Percentiles rank a stretch among this genome's conserved stretches.
Conservation (phyloP, 2,113 vertebrate species). For the Solea solea region DNA sequence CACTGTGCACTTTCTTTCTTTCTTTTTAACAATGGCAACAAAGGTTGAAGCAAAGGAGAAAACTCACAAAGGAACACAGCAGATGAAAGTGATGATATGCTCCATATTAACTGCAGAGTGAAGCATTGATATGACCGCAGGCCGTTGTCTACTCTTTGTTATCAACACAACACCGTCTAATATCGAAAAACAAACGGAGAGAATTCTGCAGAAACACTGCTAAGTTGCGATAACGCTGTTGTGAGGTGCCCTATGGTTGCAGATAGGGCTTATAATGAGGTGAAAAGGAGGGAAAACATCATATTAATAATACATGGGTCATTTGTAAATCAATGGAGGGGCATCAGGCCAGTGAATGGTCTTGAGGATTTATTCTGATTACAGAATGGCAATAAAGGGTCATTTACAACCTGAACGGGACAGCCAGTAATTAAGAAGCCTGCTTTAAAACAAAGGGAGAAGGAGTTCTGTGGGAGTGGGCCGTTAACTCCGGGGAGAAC, state of each 20-base stretch:
- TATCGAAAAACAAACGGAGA: slow-evolving; percentile 46
- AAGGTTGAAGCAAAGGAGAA: slow-evolving; percentile 55
- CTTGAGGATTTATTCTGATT: slow-evolving; percentile 81
- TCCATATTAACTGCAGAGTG: slow-evolving; percentile 38
- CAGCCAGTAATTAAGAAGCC: slow-evolving; percentile 80
- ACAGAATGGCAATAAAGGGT: slow-evolving; percentile 78
- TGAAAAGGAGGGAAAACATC: slow-evolving; percentile 57
- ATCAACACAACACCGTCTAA: slow-evolving; percentile 54
- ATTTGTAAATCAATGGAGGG: slow-evolving; percentile 79
- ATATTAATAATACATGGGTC: slow-evolving; percentile 80
- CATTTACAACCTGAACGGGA: slow-evolving; percentile 80
- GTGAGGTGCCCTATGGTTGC: slow-evolving; percentile 63
- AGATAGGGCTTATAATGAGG: slow-evolving; percentile 64
- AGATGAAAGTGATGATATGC: slow-evolving; percentile 57
- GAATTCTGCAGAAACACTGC: slow-evolving; percentile 34
- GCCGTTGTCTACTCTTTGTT: slow-evolving; percentile 35
- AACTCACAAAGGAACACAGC: slow-evolving; percentile 37
- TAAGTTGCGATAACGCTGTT: slow-evolving; percentile 34
- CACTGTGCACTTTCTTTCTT: slow-evolving; percentile 37
- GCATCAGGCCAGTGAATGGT: slow-evolving; percentile 74
- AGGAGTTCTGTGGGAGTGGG: slow-evolving; percentile 63
- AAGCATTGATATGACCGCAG: slow-evolving; percentile 16
- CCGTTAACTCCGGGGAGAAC: slow-evolving; percentile 50
- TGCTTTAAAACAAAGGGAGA: slow-evolving; percentile 78
- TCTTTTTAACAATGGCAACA: slow-evolving; percentile 19